These are phyloP conservation scores for Ceriagrion tenellum DNA, from an alignment of 2,888 invertebrate species.

Conservation along the genomic window DNA sequence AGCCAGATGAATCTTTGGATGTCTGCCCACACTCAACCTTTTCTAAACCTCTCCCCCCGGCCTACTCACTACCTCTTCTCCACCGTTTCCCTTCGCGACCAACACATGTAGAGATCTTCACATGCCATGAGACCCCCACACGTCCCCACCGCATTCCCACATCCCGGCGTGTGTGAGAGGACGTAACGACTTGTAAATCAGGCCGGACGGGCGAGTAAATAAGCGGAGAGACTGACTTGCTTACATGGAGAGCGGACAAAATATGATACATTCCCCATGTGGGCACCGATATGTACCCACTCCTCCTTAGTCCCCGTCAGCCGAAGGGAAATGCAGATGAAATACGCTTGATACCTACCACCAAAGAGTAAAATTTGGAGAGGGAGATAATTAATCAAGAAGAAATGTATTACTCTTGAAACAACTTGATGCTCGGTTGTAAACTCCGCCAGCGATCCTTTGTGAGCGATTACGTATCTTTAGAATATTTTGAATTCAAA, in stretches of 20 bases:
- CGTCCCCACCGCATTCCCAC: neutral
- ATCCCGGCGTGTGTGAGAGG: conserved; percentile 41
- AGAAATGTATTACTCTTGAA: neutral
- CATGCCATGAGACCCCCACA: neutral
- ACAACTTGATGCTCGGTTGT: neutral
- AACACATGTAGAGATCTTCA: neutral
- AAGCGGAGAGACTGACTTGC: conserved; percentile 54
- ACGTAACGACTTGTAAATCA: conserved; percentile 59
- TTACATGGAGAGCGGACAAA: conserved; percentile 47
- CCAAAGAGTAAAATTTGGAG: neutral
- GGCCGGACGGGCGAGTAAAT: conserved; percentile 52
- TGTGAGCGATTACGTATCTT: neutral
- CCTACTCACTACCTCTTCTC: neutral
- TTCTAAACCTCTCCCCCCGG: no score
- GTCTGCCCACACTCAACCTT: no score
- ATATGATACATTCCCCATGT: conserved; percentile 42
- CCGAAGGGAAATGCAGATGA: conserved; percentile 13
- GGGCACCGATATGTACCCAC: conserved; percentile 28
- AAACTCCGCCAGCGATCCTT: neutral
- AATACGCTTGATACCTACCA: conserved; percentile 34
- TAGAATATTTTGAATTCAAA: neutral
- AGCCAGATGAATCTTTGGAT: no score
- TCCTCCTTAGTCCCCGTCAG: neutral
- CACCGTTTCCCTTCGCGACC: neutral
- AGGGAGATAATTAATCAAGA: conserved; percentile 8